Evolutionary conservation across 1,140 invertebrate species (phyloP).

Genomic region (Drosophila nebulosa): DNA sequence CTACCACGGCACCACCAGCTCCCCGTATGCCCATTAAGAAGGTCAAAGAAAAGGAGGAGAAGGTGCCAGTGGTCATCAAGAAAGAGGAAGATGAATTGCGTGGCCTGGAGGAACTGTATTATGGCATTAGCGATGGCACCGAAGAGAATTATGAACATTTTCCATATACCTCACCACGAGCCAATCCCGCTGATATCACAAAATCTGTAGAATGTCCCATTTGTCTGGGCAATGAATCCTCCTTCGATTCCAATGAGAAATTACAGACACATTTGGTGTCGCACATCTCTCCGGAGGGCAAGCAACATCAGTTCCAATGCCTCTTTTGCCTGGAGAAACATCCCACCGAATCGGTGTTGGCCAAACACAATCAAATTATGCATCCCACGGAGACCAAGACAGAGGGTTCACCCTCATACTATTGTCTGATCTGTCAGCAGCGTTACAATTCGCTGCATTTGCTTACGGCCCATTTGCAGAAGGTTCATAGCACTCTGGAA

Average conservation of each 20-base stretch:
- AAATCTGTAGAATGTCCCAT: constrained; percentile 82
- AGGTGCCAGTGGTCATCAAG: constrained; percentile 52
- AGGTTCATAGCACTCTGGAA: constrained; percentile 88
- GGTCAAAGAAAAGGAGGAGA: constrained; percentile 45
- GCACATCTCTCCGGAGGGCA: constrained; percentile 83
- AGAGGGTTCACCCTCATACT: constrained; percentile 82
- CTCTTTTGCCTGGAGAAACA: constrained; percentile 83
- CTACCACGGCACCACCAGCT: background rate
- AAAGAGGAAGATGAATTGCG: constrained; percentile 74
- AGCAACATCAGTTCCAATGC: constrained; percentile 82
- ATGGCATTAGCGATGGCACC: constrained; percentile 67
- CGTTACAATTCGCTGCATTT: constrained; percentile 84
- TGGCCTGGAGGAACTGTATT: constrained; percentile 75
- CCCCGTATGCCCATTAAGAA: constrained; percentile 25
- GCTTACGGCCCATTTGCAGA: constrained; percentile 88
- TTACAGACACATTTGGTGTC: constrained; percentile 87
- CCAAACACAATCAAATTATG: constrained; percentile 82
- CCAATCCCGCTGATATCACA: constrained; percentile 38
- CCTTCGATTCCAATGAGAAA: constrained; percentile 83
- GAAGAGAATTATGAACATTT: constrained; percentile 69
- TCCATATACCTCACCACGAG: constrained; percentile 55
- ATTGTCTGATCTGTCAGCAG: constrained; percentile 86
- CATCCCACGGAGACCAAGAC: constrained; percentile 85
- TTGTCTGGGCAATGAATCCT: constrained; percentile 82
- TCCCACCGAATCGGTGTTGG: constrained; percentile 81